A percentile compares a stretch with the other conserved stretches of the same genome.
phyloP scores from a whole-genome alignment of 1,140 invertebrate genomes.

The Odontomachus brunneus region DNA sequence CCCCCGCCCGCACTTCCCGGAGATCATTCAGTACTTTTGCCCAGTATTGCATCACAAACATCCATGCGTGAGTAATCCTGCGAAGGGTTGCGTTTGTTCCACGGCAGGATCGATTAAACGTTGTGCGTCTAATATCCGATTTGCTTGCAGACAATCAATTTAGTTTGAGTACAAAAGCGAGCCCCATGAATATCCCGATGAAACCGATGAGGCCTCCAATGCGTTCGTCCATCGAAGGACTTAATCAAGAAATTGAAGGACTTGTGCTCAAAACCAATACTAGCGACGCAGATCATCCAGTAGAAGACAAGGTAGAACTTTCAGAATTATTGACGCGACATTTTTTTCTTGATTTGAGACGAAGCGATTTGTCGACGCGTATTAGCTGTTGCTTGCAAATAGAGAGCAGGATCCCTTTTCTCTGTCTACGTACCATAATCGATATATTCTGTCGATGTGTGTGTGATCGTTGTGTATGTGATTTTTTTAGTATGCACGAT shows the following conservation, averaged over 20 bases:
- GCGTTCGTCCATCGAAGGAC: conserved; percentile 93
- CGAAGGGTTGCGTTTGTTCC: background rate
- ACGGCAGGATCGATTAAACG: conserved; percentile 2
- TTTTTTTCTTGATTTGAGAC: too few relatives aligned
- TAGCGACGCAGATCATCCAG: conserved; percentile 81
- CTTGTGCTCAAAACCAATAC: conserved; percentile 87
- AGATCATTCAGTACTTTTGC: conserved; percentile 83
- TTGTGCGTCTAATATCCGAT: conserved; percentile 15
- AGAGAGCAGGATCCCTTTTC: background rate
- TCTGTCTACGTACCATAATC: background rate
- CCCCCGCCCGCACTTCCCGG: conserved; percentile 83
- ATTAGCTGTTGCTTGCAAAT: too few relatives aligned
- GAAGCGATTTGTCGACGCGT: too few relatives aligned
- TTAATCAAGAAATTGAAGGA: conserved; percentile 94
- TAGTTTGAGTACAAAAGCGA: conserved; percentile 85
- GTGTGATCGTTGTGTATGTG: background rate
- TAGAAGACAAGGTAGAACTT: conserved; percentile 82
- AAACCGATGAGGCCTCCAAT: conserved; percentile 89
- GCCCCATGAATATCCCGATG: conserved; percentile 86
- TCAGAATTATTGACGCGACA: too few relatives aligned
- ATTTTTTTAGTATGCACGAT: conserved; percentile 81
- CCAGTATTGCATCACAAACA: conserved; percentile 84
- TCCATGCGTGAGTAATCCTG: conserved; percentile 78
- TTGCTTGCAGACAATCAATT: conserved; percentile 82
- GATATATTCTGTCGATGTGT: background rate